Base-by-base conservation (phyloP, 2,797 vertebrate genomes). In the Hapalemur alaotrensis region DNA sequence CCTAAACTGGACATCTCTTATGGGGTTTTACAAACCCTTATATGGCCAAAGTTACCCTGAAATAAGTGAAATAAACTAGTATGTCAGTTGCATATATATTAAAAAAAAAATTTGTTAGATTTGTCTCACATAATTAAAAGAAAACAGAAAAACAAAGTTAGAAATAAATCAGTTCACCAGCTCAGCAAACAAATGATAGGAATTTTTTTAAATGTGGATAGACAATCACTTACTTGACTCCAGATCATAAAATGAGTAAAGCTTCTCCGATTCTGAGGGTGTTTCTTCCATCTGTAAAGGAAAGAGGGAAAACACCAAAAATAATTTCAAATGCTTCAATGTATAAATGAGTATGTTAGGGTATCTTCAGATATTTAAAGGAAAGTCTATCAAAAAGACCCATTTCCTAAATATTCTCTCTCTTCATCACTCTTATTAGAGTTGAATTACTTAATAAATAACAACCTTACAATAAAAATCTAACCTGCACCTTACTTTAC, bases 201-300 rank as follows among this genome's bases (percentile, higher is more conserved):
- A 23, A 75, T 57, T 97, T 78, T 72, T 67, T 67, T 54, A 72
- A 30, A 93, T 48, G n/a, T 18, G 22, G 30, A 81, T 9, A 96
- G 18, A 69, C 5, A 96, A 93, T 88, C 81, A 99, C 99, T 99
- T 99, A 99, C 99, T 99, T 91, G 99, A 99, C 97, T 99, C 99
- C 96, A 99, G 99, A 96, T 99, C 99, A 0, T 98, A 98, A 97
- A 99, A 96, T 48, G 99, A 98, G 97, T 99, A 99, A 43, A 99
- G 98, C 89, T 98, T 99, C 91, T 99, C 99, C 17, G 98, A 98
- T 25, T 98, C 97, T 78, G 98, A 99, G 23, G 98, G 94, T 67
- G 98, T 98, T 79, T 98, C 98, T 94, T 97, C 98, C 95, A 99
- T 98, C 99, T 99, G 97, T 48, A 91, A 75, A 95, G 82, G 65